phyloP scores from a whole-genome alignment of 2,888 invertebrate species.

The Drepana falcataria region DNA sequence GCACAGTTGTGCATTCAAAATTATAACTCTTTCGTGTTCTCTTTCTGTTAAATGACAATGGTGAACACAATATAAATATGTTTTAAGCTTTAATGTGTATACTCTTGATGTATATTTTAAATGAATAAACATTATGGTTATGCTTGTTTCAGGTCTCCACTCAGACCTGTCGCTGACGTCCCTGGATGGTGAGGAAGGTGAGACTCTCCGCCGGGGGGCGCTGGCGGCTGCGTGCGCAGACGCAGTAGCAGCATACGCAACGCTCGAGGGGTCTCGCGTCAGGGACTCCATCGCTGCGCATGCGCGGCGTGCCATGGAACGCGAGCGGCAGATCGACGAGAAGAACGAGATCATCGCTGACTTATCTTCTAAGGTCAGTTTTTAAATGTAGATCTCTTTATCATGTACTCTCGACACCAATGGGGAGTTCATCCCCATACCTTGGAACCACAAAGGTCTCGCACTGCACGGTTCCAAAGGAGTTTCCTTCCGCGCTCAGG shows the following conservation, averaged over 20 bases:
- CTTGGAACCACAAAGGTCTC: too few relatives aligned
- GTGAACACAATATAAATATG: too few relatives aligned
- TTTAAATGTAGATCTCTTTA: too few relatives aligned
- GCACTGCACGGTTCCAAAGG: too few relatives aligned
- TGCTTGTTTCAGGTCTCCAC: slow-evolving; percentile 76
- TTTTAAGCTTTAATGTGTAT: too few relatives aligned
- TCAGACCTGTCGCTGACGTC: slow-evolving; percentile 84
- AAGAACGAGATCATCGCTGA: slow-evolving; percentile 89
- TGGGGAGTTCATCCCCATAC: too few relatives aligned
- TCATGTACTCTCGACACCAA: too few relatives aligned
- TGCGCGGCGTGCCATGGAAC: slow-evolving; percentile 85
- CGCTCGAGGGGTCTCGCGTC: slow-evolving; percentile 85
- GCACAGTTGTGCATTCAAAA: too few relatives aligned
- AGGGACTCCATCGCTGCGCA: slow-evolving; percentile 88
- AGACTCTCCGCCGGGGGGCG: slow-evolving; percentile 79
- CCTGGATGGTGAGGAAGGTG: slow-evolving; percentile 75
- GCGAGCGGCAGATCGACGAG: slow-evolving; percentile 89
- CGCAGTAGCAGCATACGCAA: slow-evolving; percentile 84
- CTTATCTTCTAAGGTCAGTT: slow-evolving; percentile 86
- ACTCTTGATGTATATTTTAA: too few relatives aligned
- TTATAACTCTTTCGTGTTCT: too few relatives aligned
- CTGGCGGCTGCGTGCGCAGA: slow-evolving; percentile 86
- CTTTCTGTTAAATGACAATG: too few relatives aligned
- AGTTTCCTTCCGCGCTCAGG: too few relatives aligned
- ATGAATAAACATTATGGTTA: not conserved